Evolutionary conservation across 2,797 vertebrate genomes (phyloP).

Genomic region (Hoplostethus atlanticus): DNA sequence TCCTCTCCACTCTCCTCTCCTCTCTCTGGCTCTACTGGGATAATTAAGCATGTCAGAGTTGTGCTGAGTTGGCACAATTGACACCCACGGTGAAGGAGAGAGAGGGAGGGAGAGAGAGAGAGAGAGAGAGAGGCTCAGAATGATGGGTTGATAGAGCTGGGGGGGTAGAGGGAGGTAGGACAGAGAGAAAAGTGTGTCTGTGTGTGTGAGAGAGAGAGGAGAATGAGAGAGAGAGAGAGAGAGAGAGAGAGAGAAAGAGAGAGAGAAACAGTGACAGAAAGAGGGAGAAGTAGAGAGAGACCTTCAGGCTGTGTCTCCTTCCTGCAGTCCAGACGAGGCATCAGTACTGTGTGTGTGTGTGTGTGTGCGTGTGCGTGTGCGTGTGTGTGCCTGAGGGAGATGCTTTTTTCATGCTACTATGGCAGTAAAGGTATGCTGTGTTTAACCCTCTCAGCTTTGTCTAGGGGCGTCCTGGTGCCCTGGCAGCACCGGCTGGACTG

Average conservation of each 20-base stretch:
- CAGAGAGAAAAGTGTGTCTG: constrained; percentile 7
- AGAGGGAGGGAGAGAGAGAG: constrained; percentile 13
- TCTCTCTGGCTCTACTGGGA: constrained; percentile 64
- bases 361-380: constrained; percentile 18
- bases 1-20: constrained; percentile 31
- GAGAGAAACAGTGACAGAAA: constrained; percentile 38
- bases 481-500: background rate
- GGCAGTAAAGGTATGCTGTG: constrained; percentile 45
- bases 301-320: constrained; percentile 77
- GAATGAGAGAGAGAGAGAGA: constrained; percentile 18
- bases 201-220: background rate
- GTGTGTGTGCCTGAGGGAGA: constrained; percentile 48
- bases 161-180: background rate
- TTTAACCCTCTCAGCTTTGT: constrained; percentile 42
- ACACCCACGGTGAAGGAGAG: constrained; percentile 54
- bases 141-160: constrained; percentile 9
- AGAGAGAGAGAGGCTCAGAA: background rate
- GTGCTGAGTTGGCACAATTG: constrained; percentile 79
- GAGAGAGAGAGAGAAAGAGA: constrained; percentile 28
- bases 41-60: constrained; percentile 82
- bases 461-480: constrained; percentile 17
- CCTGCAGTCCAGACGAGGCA: constrained; percentile 76
- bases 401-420: constrained; percentile 52
- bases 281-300: constrained; percentile 58
- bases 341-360: constrained; percentile 48